Evolutionary conservation across 2,888 invertebrate species (phyloP).

Genomic region (Lutraria lutraria): DNA sequence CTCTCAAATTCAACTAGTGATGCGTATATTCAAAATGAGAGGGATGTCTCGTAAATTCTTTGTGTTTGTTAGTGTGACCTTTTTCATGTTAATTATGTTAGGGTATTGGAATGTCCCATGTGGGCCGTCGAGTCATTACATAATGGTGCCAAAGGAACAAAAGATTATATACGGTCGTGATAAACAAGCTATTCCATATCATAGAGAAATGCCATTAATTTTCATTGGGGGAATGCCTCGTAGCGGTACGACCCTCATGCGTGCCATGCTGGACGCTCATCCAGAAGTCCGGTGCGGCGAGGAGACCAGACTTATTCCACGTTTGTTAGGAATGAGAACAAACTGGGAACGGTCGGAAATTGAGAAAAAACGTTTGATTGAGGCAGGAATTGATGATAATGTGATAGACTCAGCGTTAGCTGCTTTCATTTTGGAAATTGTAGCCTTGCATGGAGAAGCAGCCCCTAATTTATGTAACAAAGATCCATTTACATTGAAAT

Average conservation of each 20-base stretch:
- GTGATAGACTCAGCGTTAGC: constrained; percentile 98
- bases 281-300: constrained; percentile 98
- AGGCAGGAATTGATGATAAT: constrained; percentile 92
- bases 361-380: constrained; percentile 79
- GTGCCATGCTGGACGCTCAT: constrained; percentile 99
- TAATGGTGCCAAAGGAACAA: constrained; percentile 78
- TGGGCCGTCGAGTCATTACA: constrained; percentile 68
- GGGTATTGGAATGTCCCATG: constrained; percentile 74
- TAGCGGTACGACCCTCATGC: constrained; percentile 98
- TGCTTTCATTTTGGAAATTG: constrained; percentile 97
- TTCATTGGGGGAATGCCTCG: constrained; percentile 97
- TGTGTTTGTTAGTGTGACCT: not conserved
- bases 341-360: constrained; percentile 96
- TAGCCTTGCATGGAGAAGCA: constrained; percentile 92
- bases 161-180: constrained; percentile 79
- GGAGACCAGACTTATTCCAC: constrained; percentile 97
- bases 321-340: constrained; percentile 97
- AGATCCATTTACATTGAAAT: constrained; percentile 98
- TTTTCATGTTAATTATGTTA: constrained; percentile 39
- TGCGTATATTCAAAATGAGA: constrained; percentile 27
- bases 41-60: constrained; percentile 37
- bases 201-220: constrained; percentile 89
- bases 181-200: constrained; percentile 74
- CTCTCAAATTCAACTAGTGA: not conserved
- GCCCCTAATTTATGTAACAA: constrained; percentile 99